Conservation (phyloP, 23 tunicate genomes). For the Pegea sp. region DNA sequence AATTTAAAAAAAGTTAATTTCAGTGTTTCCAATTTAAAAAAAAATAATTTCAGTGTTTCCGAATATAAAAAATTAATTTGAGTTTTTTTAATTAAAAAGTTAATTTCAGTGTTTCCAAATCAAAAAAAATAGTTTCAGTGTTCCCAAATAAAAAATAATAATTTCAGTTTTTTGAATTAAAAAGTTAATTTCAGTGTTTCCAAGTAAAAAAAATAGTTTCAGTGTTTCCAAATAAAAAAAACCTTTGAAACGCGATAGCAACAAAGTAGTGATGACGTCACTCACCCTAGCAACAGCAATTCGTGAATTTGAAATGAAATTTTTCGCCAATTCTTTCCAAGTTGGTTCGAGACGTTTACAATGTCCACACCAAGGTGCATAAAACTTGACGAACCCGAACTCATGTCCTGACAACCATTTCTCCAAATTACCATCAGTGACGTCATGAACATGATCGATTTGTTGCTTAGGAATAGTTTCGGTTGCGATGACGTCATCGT, state of each 20-base stretch:
- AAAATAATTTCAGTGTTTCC: not conserved
- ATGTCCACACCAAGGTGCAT: slow-evolving; percentile 64
- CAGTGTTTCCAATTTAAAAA: too few relatives aligned
- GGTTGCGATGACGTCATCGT: not conserved
- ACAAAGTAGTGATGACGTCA: not conserved
- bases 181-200: too few relatives aligned
- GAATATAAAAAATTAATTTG: too few relatives aligned
- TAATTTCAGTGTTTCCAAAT: not conserved
- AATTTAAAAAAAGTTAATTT: too few relatives aligned
- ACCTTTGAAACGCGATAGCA: not conserved
- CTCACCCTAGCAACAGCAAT: not conserved
- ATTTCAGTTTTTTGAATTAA: too few relatives aligned
- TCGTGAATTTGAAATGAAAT: slow-evolving; percentile 2
- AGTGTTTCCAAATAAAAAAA: not conserved
- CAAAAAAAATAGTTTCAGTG: too few relatives aligned
- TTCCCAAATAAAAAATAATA: too few relatives aligned
- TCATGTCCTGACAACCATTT: not conserved
- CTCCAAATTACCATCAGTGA: not conserved
- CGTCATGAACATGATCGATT: not conserved
- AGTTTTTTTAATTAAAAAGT: too few relatives aligned
- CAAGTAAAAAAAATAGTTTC: too few relatives aligned
- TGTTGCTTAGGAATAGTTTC: too few relatives aligned
- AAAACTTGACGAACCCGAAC: not conserved
- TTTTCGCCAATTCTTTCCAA: slow-evolving; percentile 54
- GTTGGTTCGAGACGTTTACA: slow-evolving; percentile 64